A percentile compares a stretch with the other conserved stretches of the same genome.
Conservation (phyloP, 1,140 invertebrate species). For the Ruditapes philippinarum region DNA sequence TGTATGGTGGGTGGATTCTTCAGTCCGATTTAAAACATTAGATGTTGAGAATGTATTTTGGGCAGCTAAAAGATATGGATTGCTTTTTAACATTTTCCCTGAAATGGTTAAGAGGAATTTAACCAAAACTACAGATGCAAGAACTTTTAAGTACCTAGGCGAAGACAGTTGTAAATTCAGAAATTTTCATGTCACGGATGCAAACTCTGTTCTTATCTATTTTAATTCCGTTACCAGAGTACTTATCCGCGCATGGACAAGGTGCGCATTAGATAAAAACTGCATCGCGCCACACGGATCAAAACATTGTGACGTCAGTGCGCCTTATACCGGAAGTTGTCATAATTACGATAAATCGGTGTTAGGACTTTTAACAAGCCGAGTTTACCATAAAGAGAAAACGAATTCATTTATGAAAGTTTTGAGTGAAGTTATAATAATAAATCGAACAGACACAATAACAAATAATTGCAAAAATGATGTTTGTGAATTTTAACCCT, state of each 20-base stretch:
- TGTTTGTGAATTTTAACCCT: no score
- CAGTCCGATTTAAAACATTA: background rate
- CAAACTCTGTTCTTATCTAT: background rate
- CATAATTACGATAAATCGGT: conserved; percentile 31
- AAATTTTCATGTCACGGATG: background rate
- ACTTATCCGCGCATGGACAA: background rate
- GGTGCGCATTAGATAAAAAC: conserved; percentile 17
- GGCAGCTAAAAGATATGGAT: background rate
- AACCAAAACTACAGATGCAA: background rate
- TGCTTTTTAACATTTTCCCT: background rate
- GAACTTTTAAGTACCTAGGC: background rate
- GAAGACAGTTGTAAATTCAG: conserved; percentile 47
- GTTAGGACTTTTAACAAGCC: conserved; percentile 4
- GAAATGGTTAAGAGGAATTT: background rate
- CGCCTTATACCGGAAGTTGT: background rate
- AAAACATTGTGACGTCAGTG: background rate
- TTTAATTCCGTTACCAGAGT: background rate
- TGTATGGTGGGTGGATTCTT: conserved; percentile 31
- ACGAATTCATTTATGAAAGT: background rate
- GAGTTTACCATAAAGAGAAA: conserved; percentile 15
- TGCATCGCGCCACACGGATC: background rate
- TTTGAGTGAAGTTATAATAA: background rate
- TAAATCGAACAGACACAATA: background rate
- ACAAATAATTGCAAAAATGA: no score
- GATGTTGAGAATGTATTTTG: background rate